phyloP scores from a whole-genome alignment of 2,113 vertebrate species.

The Calyptommatus sinebrachiatus region DNA sequence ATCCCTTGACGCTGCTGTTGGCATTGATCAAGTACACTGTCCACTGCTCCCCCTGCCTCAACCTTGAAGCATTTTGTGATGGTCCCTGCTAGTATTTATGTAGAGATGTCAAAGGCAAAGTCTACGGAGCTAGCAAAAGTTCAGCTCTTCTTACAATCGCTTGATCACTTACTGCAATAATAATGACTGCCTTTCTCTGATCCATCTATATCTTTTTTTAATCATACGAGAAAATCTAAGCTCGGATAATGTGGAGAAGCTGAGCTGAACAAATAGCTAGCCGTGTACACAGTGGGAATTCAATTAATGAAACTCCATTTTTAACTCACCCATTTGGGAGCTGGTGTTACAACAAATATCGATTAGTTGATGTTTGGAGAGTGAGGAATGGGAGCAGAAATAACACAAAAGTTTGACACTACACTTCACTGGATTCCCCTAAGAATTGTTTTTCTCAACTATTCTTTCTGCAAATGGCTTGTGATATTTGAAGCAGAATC shows the following conservation, averaged over 20 bases:
- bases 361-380: constrained; percentile 36
- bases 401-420: constrained; percentile 16
- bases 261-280: constrained; percentile 27
- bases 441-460: constrained; percentile 18
- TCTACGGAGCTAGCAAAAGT: constrained; percentile 18
- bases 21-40: constrained; percentile 63
- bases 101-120: constrained; percentile 11
- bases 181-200: constrained; percentile 1
- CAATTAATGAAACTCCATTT: constrained; percentile 8
- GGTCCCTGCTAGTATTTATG: constrained; percentile 12
- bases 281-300: constrained; percentile 5
- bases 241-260: constrained; percentile 16
- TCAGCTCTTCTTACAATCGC: neutral
- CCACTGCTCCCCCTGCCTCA: constrained; percentile 22
- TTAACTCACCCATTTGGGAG: neutral
- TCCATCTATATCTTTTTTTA: neutral
- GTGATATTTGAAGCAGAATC: too few relatives aligned
- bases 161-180: constrained; percentile 41
- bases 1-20: constrained; percentile 59
- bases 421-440: constrained; percentile 26
- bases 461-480: neutral
- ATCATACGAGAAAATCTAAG: neutral
- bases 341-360: constrained; percentile 21
- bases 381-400: constrained; percentile 17
- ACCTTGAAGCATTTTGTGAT: constrained; percentile 36